Evolutionary conservation across 2,797 vertebrate species (phyloP).

Genomic region (Platalea minor): DNA sequence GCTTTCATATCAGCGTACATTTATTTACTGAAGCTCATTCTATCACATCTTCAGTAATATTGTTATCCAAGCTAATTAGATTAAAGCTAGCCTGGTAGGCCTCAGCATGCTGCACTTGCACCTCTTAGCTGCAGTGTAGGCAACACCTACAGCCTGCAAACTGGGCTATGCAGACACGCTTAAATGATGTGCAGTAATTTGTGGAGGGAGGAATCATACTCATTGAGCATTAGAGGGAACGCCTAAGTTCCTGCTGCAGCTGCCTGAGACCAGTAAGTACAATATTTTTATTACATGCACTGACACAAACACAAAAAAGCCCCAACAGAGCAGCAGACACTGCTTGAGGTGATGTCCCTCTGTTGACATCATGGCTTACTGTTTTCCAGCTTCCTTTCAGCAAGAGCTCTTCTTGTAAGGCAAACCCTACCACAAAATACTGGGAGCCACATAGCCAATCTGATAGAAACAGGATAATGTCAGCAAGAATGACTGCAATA

Average conservation of each 20-base stretch:
- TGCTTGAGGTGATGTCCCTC: slow-evolving; percentile 16
- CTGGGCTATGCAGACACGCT: neutral
- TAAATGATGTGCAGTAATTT: neutral
- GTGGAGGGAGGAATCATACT: neutral
- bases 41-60: neutral
- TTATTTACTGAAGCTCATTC: slow-evolving; percentile 12
- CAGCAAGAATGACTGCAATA: slow-evolving; percentile 44
- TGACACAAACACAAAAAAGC: neutral
- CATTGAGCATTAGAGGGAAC: neutral
- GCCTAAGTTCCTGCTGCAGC: neutral
- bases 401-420: neutral
- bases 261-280: neutral
- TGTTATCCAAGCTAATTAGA: slow-evolving; percentile 5
- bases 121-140: neutral
- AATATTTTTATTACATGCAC: neutral
- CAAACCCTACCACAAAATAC: neutral
- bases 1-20: slow-evolving; percentile 8
- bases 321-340: neutral
- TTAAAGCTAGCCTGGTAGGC: neutral
- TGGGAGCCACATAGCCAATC: neutral
- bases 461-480: slow-evolving; percentile 49
- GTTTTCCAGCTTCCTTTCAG: neutral
- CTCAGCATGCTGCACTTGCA: neutral
- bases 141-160: neutral
- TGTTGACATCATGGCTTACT: neutral